phyloP scores from a whole-genome alignment of 2,113 vertebrate genomes.

The Stictonetta naevosa region DNA sequence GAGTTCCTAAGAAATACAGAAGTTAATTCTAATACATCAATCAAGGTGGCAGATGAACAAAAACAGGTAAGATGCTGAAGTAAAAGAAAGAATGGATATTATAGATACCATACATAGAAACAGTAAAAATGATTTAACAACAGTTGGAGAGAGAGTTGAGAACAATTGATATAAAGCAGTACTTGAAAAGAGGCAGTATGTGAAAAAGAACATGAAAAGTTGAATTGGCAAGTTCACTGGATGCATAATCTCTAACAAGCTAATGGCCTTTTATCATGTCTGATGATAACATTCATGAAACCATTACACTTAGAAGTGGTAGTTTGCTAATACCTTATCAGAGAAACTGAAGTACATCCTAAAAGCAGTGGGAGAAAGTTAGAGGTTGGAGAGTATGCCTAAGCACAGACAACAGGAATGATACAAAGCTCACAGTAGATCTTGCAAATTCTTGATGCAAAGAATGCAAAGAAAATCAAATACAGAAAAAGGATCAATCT shows the following conservation, averaged over 20 bases:
- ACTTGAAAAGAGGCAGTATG: neutral
- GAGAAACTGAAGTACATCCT: neutral
- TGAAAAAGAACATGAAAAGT: neutral
- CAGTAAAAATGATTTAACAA: neutral
- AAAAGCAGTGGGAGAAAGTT: neutral
- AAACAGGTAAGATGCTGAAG: neutral
- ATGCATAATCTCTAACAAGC: neutral
- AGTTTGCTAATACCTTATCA: neutral
- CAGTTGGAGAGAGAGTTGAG: neutral
- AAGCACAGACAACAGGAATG: neutral
- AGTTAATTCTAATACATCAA: neutral
- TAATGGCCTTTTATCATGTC: neutral
- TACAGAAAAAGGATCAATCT: neutral
- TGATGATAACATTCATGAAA: neutral
- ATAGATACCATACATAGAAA: neutral
- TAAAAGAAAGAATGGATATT: neutral
- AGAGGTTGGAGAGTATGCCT: neutral
- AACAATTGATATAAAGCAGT: neutral
- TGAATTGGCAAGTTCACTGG: neutral
- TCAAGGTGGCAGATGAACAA: neutral
- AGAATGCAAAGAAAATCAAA: neutral
- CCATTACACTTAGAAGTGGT: neutral
- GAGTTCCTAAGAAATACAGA: neutral
- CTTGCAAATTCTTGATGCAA: neutral
- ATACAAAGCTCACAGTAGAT: neutral